Evolutionary conservation across 2,113 vertebrate species (phyloP).

Genomic region (Romanogobio albipinnatus): DNA sequence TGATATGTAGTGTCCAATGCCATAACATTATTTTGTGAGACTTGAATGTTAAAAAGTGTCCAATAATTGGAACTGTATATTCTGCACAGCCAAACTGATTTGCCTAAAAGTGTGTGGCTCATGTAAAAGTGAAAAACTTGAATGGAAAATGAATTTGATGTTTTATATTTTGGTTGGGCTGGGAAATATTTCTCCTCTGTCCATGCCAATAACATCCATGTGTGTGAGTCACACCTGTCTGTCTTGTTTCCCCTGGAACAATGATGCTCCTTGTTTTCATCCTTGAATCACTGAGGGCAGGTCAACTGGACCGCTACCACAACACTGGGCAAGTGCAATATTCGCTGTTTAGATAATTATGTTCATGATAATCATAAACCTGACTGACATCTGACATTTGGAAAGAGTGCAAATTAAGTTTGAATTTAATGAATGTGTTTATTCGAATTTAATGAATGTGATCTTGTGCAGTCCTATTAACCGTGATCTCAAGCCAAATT

Average conservation of each 20-base stretch:
- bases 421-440: constrained; percentile 1
- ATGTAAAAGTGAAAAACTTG: constrained; percentile 1
- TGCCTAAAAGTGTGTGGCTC: not conserved
- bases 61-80: not conserved
- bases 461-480: not conserved
- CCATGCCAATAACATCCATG: constrained; percentile 34
- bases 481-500: not conserved
- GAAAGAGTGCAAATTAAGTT: not conserved
- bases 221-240: constrained; percentile 33
- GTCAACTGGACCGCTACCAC: not conserved
- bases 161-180: constrained; percentile 35
- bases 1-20: not conserved
- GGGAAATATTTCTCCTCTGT: constrained; percentile 22
- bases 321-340: constrained; percentile 4
- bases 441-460: not conserved
- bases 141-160: constrained; percentile 31
- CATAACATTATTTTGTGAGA: constrained; percentile 15
- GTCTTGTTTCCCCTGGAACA: constrained; percentile 24
- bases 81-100: not conserved
- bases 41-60: not conserved
- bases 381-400: not conserved
- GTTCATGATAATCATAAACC: not conserved
- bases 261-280: constrained; percentile 36
- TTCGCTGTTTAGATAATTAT: not conserved
- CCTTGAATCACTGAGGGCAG: constrained; percentile 6